These are phyloP conservation scores for Gerris lacustris DNA, from an alignment of 2,888 invertebrate genomes.

Conservation along the genomic window DNA sequence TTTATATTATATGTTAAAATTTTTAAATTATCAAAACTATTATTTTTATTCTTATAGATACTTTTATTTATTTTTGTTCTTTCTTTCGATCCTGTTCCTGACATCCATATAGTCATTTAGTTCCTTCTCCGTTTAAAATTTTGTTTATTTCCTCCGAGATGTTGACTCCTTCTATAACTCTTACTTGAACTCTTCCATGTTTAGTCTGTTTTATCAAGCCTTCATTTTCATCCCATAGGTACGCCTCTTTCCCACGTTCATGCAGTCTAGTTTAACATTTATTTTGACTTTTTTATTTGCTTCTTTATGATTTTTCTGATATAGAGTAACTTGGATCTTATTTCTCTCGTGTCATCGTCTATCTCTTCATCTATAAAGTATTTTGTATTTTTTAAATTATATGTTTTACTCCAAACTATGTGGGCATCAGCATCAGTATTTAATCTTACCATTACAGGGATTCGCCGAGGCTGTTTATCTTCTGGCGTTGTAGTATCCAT, in stretches of 20 bases:
- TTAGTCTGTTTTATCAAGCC: neutral
- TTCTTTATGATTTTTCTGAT: neutral
- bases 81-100: too few relatives aligned
- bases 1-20: too few relatives aligned
- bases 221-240: neutral
- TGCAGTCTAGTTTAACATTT: neutral
- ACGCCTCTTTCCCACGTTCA: neutral
- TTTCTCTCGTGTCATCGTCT: neutral
- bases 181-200: neutral
- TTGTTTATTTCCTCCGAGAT: neutral
- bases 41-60: too few relatives aligned
- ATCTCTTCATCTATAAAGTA: neutral
- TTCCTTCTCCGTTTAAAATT: neutral
- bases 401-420: neutral
- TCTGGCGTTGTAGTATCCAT: too few relatives aligned
- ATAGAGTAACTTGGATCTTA: neutral
- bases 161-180: neutral
- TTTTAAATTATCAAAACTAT: too few relatives aligned
- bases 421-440: neutral
- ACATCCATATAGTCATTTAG: neutral
- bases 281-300: neutral
- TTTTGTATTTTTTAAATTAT: neutral
- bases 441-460: neutral
- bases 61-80: too few relatives aligned
- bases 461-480: too few relatives aligned